Base-by-base conservation (phyloP, 1,140 invertebrate genomes). In the Lerema accius region DNA sequence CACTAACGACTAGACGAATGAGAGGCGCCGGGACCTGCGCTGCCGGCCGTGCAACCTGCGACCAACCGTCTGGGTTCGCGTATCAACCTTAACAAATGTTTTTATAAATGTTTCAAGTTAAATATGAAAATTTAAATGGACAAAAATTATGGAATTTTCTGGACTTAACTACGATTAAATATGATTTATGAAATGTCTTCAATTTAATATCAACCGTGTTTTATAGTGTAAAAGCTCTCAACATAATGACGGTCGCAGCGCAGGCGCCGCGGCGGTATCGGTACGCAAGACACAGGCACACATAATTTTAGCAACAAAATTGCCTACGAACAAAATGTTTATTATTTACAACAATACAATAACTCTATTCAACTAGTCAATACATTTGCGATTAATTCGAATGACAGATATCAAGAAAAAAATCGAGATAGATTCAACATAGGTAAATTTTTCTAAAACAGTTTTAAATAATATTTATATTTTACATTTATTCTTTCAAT, bases 381-480 rank as follows among this genome's bases (percentile, higher is more conserved):
- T 86, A 82, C 69, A 61, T 78, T 77, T 79, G 75, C 73, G 73
- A 84, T 75, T 69, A 78, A 84, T 76, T 76, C 75, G 67, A 76
- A 82, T 78, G 82, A 80, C 69, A 76, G 69, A 79, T 71, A 77
- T 76, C 61, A 66, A 71, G 77, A 86, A 88, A 84, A 62, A 81
- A 89, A 89, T 78, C 67, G 74, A 82, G 78, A 80, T 74, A 80
- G 76, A 70, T 82, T 83, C 73, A 90, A 90, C 87, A 78, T 83
- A 90, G 86, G 86, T 90, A 90, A 86, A 90, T 89, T 90, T 89
- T 87, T 90, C 87, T 90, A 90, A 90, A 89, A 90, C 83, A 82
- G 74, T 81, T 82, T 85, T 71, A 83, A 87, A 86, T 78, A 71
- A 84, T 86, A 84, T 78, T 72, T 73, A 78, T 85, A 80, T 71